phyloP scores from a whole-genome alignment of 2,113 vertebrate species.

The Pachyramphus minor region DNA sequence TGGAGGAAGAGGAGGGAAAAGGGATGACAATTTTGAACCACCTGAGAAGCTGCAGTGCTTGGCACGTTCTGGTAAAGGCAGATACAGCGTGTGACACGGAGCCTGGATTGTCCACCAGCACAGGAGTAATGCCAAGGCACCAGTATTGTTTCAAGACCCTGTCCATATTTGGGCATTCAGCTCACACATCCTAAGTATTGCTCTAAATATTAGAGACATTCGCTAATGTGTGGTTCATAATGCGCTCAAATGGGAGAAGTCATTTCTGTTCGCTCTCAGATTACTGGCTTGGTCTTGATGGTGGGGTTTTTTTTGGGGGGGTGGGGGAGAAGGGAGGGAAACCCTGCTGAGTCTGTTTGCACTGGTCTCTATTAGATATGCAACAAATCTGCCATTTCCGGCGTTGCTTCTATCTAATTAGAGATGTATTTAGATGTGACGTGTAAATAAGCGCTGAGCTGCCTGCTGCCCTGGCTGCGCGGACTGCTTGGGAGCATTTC shows the following conservation, averaged over 20 bases:
- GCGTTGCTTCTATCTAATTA: slow-evolving; percentile 71
- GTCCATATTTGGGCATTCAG: slow-evolving; percentile 63
- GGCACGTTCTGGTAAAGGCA: neutral
- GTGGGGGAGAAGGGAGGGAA: neutral
- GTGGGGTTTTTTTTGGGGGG: neutral
- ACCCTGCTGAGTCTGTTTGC: slow-evolving; percentile 55
- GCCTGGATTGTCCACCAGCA: slow-evolving; percentile 35
- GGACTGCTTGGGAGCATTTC: slow-evolving; percentile 72
- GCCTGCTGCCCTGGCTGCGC: slow-evolving; percentile 59
- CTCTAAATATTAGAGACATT: slow-evolving; percentile 62
- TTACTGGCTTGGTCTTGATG: slow-evolving; percentile 15
- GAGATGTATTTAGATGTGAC: slow-evolving; percentile 71
- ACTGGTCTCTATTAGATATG: slow-evolving; percentile 66
- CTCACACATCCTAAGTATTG: slow-evolving; percentile 56
- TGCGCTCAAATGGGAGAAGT: slow-evolving; percentile 6
- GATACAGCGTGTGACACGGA: neutral
- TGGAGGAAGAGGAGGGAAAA: neutral
- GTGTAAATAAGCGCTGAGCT: slow-evolving; percentile 67
- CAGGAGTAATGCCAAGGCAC: slow-evolving; percentile 49
- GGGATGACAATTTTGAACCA: neutral
- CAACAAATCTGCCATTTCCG: slow-evolving; percentile 74
- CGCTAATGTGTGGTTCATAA: slow-evolving; percentile 23
- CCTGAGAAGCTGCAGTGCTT: neutral
- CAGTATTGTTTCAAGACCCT: slow-evolving; percentile 57
- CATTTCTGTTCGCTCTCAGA: neutral